phyloP scores from a whole-genome alignment of 2,113 vertebrate genomes.

The Varanus salvator region DNA sequence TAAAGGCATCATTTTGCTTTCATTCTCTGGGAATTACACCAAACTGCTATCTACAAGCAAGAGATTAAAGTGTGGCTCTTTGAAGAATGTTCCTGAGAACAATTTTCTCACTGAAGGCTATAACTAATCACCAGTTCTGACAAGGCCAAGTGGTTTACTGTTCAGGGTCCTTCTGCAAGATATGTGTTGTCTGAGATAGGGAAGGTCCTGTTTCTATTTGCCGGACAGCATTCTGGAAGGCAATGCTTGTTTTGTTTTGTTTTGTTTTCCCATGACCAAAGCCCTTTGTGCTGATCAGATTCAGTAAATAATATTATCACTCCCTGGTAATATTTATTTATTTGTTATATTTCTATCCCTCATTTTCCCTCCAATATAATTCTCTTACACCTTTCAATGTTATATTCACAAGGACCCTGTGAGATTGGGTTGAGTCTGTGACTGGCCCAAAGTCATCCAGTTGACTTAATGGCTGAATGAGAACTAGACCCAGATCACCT shows the following conservation, averaged over 20 bases:
- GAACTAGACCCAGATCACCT: no score
- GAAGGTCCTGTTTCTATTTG: not conserved
- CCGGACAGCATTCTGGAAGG: not conserved
- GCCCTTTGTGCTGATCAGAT: not conserved
- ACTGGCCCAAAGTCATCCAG: no score
- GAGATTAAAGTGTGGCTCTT: slow-evolving; percentile 1
- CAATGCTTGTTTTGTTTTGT: no score
- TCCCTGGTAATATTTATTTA: not conserved
- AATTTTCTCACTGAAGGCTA: slow-evolving; percentile 6
- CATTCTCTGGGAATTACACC: not conserved
- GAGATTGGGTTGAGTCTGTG: no score
- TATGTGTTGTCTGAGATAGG: not conserved
- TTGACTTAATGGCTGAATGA: no score
- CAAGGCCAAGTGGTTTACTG: not conserved
- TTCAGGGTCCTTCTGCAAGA: not conserved
- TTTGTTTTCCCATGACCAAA: not conserved
- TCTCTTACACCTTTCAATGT: no score
- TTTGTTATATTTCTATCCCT: no score
- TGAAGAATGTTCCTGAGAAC: not conserved
- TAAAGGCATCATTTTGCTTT: not conserved
- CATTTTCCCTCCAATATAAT: no score
- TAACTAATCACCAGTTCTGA: not conserved
- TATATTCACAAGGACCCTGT: no score
- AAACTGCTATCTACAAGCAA: not conserved
- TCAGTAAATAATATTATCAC: not conserved